Evolutionary conservation across 2,888 invertebrate genomes (phyloP), one percentile per base, ranked within the genome.

Genomic region (Liodrosophila aerea): DNA sequence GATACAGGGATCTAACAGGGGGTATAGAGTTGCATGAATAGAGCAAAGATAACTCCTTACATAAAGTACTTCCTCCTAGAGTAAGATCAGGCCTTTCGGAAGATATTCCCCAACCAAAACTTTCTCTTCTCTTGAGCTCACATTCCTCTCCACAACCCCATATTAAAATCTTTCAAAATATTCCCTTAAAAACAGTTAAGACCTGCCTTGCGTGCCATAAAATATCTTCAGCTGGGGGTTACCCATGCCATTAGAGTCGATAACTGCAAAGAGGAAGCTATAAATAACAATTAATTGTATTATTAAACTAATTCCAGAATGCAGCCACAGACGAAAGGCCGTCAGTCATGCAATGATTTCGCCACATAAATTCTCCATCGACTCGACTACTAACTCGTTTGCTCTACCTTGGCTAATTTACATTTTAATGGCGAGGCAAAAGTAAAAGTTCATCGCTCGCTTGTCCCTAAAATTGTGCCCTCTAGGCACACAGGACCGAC

Each of bases 201-300:
- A 27, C 22, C 33, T 11, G 62, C 39, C 50, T 80, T 85, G 85
- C 80, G 85, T 80, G 80, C 67, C 47, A 47, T 54, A 72, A 82
- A 72, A 69, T 60, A 68, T 49, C 82, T 84, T 80, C 51, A 39
- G 40, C 22, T 34, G 49, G 53, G 40, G 30, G 29, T 39, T 36
- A 50, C 34, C 39, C 49, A 44, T 37, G 43, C n/a, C 43, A 11
- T 43, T 45, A 47, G 58, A 57, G 56, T 5, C 50, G 60, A 46
- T 75, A 67, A 78, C 73, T 54, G 63, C 56, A 62, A 50, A 69
- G 64, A 81, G 86, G 86, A 82, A 82, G 81, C 85, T 68, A 82
- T 82, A 82, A 82, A 82, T 86, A 82, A 82, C 67, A 84, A 82
- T 82, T 86, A 84, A 86, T 81, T 81, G 86, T 81, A 67, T 74